Evolutionary conservation across 2,888 invertebrate genomes (phyloP).

Genomic region (Ormia ochracea): DNA sequence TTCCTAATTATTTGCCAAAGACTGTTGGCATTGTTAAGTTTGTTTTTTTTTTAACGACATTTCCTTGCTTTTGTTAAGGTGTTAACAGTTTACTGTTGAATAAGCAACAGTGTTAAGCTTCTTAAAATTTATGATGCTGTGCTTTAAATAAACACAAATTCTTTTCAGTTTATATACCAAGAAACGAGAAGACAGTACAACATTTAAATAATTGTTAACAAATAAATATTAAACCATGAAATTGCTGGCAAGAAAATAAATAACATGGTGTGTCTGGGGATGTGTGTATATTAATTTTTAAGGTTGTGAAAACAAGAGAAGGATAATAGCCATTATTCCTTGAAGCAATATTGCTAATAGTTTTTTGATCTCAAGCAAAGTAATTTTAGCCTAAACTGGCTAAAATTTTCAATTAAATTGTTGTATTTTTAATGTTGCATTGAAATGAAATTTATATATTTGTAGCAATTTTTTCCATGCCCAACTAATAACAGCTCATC

Average conservation of each 20-base stretch:
- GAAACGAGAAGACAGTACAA: conserved; percentile 13
- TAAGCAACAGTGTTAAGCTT: conserved; percentile 63
- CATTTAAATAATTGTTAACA: conserved; percentile 48
- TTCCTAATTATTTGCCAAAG: not conserved
- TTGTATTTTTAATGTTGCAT: too few species aligned
- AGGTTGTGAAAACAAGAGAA: not conserved
- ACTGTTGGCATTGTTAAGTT: conserved; percentile 18
- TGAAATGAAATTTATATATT: not conserved
- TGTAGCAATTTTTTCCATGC: not conserved
- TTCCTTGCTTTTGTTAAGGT: conserved; percentile 52
- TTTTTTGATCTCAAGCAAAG: too few species aligned
- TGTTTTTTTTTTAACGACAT: conserved; percentile 31
- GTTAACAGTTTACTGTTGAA: conserved; percentile 61
- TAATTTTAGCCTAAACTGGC: too few species aligned
- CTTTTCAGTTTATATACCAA: not conserved
- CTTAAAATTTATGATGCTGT: conserved; percentile 63
- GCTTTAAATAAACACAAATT: not conserved
- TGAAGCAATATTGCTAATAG: too few species aligned
- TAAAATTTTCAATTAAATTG: too few species aligned
- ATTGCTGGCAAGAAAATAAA: conserved; percentile 11
- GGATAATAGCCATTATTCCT: too few species aligned
- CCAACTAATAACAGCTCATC: not conserved
- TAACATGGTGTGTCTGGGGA: not conserved
- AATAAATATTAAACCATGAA: conserved; percentile 42
- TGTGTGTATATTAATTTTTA: not conserved